phyloP scores from a whole-genome alignment of 2,888 invertebrate genomes.

The Schrankia costaestrigalis region DNA sequence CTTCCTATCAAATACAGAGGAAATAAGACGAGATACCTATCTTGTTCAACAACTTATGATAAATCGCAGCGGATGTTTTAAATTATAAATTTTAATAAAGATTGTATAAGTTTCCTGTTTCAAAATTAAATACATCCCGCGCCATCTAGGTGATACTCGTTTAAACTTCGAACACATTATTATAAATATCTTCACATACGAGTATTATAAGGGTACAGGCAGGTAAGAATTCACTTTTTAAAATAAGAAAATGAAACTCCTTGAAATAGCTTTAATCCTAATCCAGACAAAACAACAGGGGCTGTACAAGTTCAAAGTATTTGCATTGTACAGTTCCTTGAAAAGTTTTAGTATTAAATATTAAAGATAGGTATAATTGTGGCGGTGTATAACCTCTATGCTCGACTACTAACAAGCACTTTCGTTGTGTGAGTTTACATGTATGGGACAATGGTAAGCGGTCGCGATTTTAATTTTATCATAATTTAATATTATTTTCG shows the following conservation, averaged over 20 bases:
- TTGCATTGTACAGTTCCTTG: constrained; percentile 59
- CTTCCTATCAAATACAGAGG: too few species aligned
- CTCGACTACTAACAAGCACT: constrained; percentile 48
- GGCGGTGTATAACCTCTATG: constrained; percentile 37
- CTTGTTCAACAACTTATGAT: too few species aligned
- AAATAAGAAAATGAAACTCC: constrained; percentile 21
- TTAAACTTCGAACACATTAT: too few species aligned
- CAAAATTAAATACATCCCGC: too few species aligned
- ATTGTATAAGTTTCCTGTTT: too few species aligned
- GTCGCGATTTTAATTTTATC: constrained; percentile 11
- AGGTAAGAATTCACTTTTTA: constrained; percentile 10
- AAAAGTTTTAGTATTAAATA: constrained; percentile 46
- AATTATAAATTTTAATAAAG: too few species aligned
- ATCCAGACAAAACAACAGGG: constrained; percentile 46
- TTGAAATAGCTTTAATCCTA: constrained; percentile 29
- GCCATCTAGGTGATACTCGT: too few species aligned
- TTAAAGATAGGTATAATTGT: constrained; percentile 56
- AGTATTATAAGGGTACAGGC: neutral
- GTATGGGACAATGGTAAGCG: constrained; percentile 11
- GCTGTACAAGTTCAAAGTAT: constrained; percentile 39
- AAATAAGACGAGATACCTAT: too few species aligned
- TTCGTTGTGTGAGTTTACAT: constrained; percentile 35
- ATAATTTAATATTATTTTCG: too few species aligned
- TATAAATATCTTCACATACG: too few species aligned
- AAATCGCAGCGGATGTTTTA: too few species aligned